Evolutionary conservation across 2,113 vertebrate species (phyloP), one percentile per base, ranked within the genome.

Genomic region (Centrocercus urophasianus): DNA sequence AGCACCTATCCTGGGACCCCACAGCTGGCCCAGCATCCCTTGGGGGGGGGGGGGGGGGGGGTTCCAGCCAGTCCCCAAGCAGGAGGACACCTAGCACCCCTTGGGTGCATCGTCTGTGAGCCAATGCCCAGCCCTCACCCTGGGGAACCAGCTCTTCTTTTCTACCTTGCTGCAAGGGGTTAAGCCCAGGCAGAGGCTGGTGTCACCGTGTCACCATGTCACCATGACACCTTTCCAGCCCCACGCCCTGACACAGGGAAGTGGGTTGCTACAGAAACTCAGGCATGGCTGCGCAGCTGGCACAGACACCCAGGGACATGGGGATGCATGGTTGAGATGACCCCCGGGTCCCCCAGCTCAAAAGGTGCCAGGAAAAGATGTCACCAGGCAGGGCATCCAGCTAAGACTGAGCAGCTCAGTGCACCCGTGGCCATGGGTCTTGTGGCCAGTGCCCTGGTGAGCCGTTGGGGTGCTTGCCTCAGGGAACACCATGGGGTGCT

Each of bases 41-140:
- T 7, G 5, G 36, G 9, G 9, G 34, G 34, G 59, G n/a, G 60
- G 60, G 13, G 13, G 34, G 34, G 60, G 34, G 34, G 34, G 34
- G 34, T 34, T 34, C 34, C 52, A 36, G 36, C 19, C 61, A 63
- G 24, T 36, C 36, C 61, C 36, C 14, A 40, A 24, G 14, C 22
- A 6, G 36, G 61, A 63, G 36, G 16, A 36, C 36, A 36, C 8
- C 10, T 36, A 24, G 47, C 36, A 20, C 10, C 28, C 45, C 42
- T 30, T 1, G 1, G 27, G 0, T 6, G 22, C 64, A 11, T 3
- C 19, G 43, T 16, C 32, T 20, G 57, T 59, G 57, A n/a, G 32
- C 32, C 52, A 4, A 8, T 25, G 8, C 71, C 30, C 0, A 0
- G 4, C 28, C 30, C 65, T 54, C 1, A 3, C 18, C 45, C 71